Conservation (phyloP, 2,113 vertebrate species). For the Montifringilla adamsi region DNA sequence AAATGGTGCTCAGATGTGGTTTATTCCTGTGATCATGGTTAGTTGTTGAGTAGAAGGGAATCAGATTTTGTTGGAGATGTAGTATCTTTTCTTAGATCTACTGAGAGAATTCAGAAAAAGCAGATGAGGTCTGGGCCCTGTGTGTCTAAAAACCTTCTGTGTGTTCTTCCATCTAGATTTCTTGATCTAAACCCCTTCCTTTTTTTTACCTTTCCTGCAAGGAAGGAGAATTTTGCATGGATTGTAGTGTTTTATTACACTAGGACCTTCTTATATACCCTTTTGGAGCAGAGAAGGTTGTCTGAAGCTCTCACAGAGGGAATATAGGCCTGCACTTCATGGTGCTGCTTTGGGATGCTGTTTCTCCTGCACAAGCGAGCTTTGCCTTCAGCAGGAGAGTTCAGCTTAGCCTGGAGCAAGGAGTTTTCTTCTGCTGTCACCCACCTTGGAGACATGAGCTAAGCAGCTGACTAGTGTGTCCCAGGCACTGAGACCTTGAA, state of each 20-base stretch:
- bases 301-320: not conserved
- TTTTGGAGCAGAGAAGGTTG: not conserved
- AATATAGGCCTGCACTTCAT: not conserved
- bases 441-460: not conserved
- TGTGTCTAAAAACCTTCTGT: not conserved
- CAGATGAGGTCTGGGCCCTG: not conserved
- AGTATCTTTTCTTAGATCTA: not conserved
- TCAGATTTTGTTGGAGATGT: not conserved
- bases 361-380: accelerated
- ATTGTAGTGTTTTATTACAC: not conserved
- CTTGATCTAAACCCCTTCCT: not conserved
- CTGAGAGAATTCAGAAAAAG: not conserved
- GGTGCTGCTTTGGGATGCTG: not conserved
- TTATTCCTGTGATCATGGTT: not conserved
- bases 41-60: not conserved
- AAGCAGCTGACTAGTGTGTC: not conserved
- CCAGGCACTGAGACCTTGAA: not conserved
- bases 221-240: not conserved
- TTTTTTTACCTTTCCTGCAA: not conserved
- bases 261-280: not conserved
- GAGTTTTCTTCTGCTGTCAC: not conserved
- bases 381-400: not conserved
- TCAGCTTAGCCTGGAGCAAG: not conserved
- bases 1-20: not conserved
- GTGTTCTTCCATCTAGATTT: not conserved